These are phyloP conservation scores for Sphenodon punctatus DNA, from an alignment of 2,797 vertebrate species.

Conservation along the genomic window DNA sequence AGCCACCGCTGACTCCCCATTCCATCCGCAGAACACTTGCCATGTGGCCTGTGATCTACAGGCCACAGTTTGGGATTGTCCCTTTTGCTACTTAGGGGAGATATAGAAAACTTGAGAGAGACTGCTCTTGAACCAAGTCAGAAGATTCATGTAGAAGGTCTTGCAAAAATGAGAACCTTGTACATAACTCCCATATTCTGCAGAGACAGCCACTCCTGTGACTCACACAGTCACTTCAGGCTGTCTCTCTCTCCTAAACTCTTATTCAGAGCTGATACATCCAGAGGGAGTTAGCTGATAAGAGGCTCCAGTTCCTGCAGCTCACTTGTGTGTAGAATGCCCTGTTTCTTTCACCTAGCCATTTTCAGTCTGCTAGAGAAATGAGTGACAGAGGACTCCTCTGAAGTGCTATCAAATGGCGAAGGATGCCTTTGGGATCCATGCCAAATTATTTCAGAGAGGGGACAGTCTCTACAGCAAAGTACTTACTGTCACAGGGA, in stretches of 20 bases:
- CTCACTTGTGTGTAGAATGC: not conserved
- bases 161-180: not conserved
- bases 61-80: no score
- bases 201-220: no score
- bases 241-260: accelerated
- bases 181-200: not conserved
- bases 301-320: not conserved
- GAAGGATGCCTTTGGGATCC: conserved; percentile 38
- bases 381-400: not conserved
- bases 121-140: not conserved
- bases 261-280: not conserved
- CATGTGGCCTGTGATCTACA: no score
- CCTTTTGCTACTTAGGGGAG: no score
- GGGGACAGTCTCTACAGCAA: conserved; percentile 45
- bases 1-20: no score
- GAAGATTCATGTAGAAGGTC: not conserved
- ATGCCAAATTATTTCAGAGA: conserved; percentile 59
- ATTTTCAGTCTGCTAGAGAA: not conserved
- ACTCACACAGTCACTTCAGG: not conserved
- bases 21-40: no score
- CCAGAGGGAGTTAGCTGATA: not conserved
- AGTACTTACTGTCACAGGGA: conserved; percentile 27
- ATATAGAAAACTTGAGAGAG: no score
- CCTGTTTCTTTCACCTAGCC: not conserved
- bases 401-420: conserved; percentile 38